These are phyloP conservation scores for Odocoileus virginianus DNA, from an alignment of 2,113 vertebrate genomes.

Conservation along the genomic window DNA sequence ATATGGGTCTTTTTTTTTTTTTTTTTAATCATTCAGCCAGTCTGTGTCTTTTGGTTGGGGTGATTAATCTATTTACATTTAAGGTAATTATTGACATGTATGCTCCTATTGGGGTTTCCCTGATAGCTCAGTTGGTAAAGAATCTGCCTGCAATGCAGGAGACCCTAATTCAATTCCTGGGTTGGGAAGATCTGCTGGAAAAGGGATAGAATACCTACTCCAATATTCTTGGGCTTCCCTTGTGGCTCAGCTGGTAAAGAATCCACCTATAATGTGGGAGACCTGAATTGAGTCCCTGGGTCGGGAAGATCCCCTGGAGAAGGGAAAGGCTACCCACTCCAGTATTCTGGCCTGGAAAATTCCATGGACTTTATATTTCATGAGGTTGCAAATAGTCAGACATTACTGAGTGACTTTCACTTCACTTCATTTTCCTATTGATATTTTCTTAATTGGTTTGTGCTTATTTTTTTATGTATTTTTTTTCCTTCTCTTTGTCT, in stretches of 20 bases:
- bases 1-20: too few species aligned
- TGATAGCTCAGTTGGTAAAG: not conserved
- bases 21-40: too few species aligned
- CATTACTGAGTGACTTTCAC: not conserved
- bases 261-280: not conserved
- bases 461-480: not conserved
- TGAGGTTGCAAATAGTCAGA: fast-evolving
- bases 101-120: not conserved
- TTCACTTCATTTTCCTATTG: not conserved
- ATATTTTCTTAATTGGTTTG: not conserved
- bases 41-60: not conserved
- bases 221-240: not conserved
- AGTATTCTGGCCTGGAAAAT: not conserved
- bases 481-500: not conserved
- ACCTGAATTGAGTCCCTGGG: not conserved
- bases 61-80: not conserved
- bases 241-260: not conserved
- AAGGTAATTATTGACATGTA: not conserved
- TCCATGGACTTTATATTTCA: not conserved
- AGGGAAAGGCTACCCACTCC: not conserved
- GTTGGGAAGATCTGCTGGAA: not conserved
- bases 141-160: not conserved
- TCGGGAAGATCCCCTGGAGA: not conserved
- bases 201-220: not conserved
- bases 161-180: not conserved